A percentile compares a stretch with the other conserved stretches of the same genome.
phyloP scores from a whole-genome alignment of 1,140 invertebrate genomes.

The Neodiprion fabricii region DNA sequence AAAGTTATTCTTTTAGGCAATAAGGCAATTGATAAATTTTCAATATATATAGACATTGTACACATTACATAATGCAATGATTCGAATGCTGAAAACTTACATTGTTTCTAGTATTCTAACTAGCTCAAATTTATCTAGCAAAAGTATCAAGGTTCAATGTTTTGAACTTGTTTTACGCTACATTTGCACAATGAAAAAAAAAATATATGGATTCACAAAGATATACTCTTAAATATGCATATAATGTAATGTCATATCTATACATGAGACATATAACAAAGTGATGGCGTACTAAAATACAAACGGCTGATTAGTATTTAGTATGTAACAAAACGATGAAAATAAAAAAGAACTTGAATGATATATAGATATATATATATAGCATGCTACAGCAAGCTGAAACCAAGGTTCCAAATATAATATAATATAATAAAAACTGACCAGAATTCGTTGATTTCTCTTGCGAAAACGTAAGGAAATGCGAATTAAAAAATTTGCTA shows the following conservation, averaged over 20 bases:
- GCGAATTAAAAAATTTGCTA: not conserved
- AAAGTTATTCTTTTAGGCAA: no score
- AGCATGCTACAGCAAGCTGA: constrained; percentile 49
- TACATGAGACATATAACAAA: not conserved
- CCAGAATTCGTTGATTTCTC: constrained; percentile 55
- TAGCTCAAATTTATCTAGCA: no score
- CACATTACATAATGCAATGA: no score
- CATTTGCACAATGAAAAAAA: not conserved
- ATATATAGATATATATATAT: not conserved
- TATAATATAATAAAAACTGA: constrained; percentile 42
- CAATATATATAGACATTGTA: no score
- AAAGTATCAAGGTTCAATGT: not conserved
- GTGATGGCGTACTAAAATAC: not conserved
- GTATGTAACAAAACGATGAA: not conserved
- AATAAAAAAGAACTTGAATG: not conserved
- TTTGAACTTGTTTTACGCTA: not conserved
- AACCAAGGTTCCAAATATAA: constrained; percentile 41
- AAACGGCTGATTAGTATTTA: not conserved
- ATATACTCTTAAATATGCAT: not conserved
- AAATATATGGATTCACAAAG: not conserved
- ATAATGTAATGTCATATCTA: not conserved
- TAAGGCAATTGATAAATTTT: no score
- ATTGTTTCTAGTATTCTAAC: no score
- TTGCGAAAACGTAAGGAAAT: not conserved
- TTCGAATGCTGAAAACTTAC: no score